phyloP scores from a whole-genome alignment of 2,888 invertebrate genomes.

The Pristionchus mayeri region DNA sequence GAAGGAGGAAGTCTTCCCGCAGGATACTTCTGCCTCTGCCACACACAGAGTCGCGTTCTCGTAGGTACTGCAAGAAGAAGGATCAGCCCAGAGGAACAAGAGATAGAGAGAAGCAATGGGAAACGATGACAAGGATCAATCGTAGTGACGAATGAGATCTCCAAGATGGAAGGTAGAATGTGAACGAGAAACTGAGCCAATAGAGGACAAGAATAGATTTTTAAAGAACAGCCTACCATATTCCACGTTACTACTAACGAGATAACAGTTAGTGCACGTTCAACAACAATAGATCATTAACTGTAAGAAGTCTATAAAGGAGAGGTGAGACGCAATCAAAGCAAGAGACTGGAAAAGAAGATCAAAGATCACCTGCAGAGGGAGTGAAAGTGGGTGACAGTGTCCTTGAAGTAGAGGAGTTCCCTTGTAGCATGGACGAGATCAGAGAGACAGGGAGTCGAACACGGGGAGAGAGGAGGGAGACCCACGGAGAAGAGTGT shows the following conservation, averaged over 20 bases:
- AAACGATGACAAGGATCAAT: no score
- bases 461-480: constrained; percentile 22
- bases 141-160: no score
- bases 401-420: constrained; percentile 48
- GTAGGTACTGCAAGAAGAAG: constrained; percentile 42
- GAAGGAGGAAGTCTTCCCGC: constrained; percentile 29
- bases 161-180: no score
- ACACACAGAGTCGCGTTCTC: constrained; percentile 42
- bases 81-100: not conserved
- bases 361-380: constrained; percentile 37
- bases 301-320: no score
- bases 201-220: no score
- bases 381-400: constrained; percentile 12
- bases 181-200: no score
- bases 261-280: no score
- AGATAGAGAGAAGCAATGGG: not conserved
- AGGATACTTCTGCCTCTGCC: constrained; percentile 4
- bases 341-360: no score
- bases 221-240: no score
- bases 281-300: no score
- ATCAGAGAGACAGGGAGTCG: constrained; percentile 30
- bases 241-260: no score
- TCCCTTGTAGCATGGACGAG: constrained; percentile 39
- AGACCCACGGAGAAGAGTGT: constrained; percentile 14
- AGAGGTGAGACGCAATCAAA: no score